A percentile compares a stretch with the other conserved stretches of the same genome.
Conservation (phyloP, 2,797 vertebrate genomes). For the Trematomus bernacchii region DNA sequence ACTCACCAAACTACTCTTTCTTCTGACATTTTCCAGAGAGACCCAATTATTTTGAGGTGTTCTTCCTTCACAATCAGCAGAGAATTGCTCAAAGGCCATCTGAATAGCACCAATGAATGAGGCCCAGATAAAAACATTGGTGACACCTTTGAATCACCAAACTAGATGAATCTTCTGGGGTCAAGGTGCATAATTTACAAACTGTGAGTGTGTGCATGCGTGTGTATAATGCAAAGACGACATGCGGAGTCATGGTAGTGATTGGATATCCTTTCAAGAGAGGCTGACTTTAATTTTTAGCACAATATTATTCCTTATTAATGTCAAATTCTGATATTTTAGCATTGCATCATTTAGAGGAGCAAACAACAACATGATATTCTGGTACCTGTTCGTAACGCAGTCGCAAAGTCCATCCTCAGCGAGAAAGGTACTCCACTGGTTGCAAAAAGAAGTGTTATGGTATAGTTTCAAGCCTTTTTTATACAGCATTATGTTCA, state of each 20-base stretch:
- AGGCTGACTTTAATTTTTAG: conserved; percentile 14
- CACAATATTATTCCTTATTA: conserved; percentile 8
- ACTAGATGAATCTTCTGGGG: not conserved
- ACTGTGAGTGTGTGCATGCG: not conserved
- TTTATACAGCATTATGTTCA: too few species aligned
- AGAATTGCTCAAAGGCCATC: not conserved
- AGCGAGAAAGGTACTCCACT: not conserved
- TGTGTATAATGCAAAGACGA: not conserved
- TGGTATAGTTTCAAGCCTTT: too few species aligned
- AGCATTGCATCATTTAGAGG: conserved; percentile 9
- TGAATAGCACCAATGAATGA: not conserved
- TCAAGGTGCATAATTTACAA: not conserved
- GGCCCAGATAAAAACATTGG: not conserved
- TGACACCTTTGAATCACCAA: conserved; percentile 3
- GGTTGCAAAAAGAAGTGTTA: too few species aligned
- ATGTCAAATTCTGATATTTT: conserved; percentile 12
- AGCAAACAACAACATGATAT: conserved; percentile 5
- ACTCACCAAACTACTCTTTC: not conserved
- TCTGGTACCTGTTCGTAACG: conserved; percentile 8
- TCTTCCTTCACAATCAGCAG: not conserved
- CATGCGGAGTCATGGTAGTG: not conserved
- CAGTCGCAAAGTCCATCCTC: not conserved
- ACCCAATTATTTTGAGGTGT: not conserved
- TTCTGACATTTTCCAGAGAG: conserved; percentile 10
- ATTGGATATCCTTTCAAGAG: not conserved